phyloP scores from a whole-genome alignment of 2,888 invertebrate species.

The Trimorus sp. region DNA sequence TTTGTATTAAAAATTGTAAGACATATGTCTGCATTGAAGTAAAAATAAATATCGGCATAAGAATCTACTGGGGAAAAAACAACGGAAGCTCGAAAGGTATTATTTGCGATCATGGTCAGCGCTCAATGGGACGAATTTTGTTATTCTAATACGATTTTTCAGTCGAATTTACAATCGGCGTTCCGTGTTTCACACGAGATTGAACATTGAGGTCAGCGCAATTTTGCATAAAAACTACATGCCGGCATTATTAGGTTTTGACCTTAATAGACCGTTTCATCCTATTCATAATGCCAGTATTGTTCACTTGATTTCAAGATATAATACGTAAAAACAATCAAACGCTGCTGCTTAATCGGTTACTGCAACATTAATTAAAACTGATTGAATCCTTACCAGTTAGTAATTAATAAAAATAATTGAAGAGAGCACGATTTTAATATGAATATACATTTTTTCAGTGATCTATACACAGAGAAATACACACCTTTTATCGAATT shows the following conservation, averaged over 20 bases:
- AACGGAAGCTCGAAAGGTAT: too few species aligned
- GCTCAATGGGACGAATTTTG: background rate
- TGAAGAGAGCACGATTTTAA: too few species aligned
- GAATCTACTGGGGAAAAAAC: too few species aligned
- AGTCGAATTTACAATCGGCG: constrained; percentile 28
- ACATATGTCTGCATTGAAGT: too few species aligned
- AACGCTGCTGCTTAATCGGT: background rate
- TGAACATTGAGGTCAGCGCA: constrained; percentile 54
- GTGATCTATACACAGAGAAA: too few species aligned
- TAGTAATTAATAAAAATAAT: too few species aligned
- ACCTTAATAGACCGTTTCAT: constrained; percentile 61
- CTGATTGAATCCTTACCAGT: too few species aligned
- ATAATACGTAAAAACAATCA: constrained; percentile 42
- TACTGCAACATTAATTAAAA: background rate
- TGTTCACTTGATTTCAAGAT: constrained; percentile 55
- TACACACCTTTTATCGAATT: too few species aligned
- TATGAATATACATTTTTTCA: too few species aligned
- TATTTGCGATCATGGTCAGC: too few species aligned
- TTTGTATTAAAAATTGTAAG: too few species aligned
- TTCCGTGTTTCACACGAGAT: constrained; percentile 44
- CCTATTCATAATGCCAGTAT: constrained; percentile 51
- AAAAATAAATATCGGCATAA: too few species aligned
- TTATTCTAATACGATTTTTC: constrained; percentile 22
- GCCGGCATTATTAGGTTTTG: constrained; percentile 53
- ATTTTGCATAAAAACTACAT: constrained; percentile 60